Percentiles rank a stretch among this genome's conserved stretches.
phyloP scores from a whole-genome alignment of 92 coral and sea anemone species.

The Desmophyllum pertusum region DNA sequence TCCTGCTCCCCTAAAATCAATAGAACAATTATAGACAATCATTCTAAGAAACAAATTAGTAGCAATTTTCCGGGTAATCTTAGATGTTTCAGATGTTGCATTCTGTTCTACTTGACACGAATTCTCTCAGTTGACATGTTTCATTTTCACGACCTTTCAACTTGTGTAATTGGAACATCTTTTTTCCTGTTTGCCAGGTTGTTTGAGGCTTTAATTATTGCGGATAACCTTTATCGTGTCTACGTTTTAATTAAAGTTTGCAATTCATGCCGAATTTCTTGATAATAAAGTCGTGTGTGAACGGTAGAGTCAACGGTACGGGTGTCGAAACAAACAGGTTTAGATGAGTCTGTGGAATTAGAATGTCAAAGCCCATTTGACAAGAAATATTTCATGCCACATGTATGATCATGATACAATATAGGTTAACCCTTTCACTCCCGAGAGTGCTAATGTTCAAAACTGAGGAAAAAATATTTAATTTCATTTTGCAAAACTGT shows the following conservation, averaged over 20 bases:
- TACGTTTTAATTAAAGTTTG: neutral
- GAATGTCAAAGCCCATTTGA: neutral
- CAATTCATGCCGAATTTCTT: neutral
- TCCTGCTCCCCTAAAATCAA: too few relatives aligned
- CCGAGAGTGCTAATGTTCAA: too few relatives aligned
- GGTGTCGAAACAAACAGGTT: neutral
- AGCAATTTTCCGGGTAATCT: neutral
- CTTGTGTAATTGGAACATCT: conserved; percentile 13
- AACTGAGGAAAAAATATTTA: too few relatives aligned
- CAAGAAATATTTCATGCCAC: neutral
- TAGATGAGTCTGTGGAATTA: neutral
- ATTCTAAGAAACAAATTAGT: neutral
- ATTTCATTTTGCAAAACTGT: too few relatives aligned
- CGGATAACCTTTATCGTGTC: neutral
- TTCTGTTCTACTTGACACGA: neutral
- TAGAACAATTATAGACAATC: too few relatives aligned
- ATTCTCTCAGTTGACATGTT: neutral
- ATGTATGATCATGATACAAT: neutral
- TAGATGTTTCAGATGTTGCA: neutral
- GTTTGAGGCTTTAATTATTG: neutral
- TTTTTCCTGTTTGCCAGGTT: neutral
- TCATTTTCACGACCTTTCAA: neutral
- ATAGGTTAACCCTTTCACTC: too few relatives aligned
- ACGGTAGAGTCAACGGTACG: neutral
- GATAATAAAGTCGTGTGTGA: neutral